Conservation (phyloP, 2,113 vertebrate species). For the Phaethornis superciliosus region DNA sequence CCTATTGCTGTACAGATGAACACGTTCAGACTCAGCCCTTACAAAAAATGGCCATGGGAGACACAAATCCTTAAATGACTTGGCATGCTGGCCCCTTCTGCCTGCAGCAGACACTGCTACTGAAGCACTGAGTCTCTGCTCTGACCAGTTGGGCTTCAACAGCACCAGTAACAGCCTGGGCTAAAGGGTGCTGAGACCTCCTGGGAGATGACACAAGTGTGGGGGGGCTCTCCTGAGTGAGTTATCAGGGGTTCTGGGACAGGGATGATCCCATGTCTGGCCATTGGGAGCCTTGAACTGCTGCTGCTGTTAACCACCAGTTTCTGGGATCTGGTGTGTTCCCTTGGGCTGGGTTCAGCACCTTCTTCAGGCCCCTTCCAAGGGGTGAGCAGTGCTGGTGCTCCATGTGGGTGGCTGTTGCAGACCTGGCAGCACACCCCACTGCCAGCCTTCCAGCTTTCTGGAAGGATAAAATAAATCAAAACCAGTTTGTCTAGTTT, state of each 20-base stretch:
- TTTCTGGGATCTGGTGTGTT: background rate
- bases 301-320: background rate
- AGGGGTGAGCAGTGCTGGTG: background rate
- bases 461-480: background rate
- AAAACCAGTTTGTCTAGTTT: background rate
- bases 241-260: no score
- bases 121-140: background rate
- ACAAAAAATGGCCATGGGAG: background rate
- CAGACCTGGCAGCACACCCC: background rate
- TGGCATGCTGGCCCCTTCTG: background rate
- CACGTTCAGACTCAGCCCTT: background rate
- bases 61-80: background rate
- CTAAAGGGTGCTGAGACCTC: background rate
- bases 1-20: background rate
- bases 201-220: rapidly evolving
- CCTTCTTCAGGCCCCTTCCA: background rate
- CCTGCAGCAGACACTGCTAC: background rate
- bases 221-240: background rate
- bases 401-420: background rate
- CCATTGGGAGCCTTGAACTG: background rate
- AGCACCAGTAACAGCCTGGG: rapidly evolving
- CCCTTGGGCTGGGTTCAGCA: background rate
- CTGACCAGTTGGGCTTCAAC: background rate
- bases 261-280: rapidly evolving
- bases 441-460: background rate